Conservation (phyloP, 1,140 invertebrate species). For the Aphaenogaster ashmeadi region DNA sequence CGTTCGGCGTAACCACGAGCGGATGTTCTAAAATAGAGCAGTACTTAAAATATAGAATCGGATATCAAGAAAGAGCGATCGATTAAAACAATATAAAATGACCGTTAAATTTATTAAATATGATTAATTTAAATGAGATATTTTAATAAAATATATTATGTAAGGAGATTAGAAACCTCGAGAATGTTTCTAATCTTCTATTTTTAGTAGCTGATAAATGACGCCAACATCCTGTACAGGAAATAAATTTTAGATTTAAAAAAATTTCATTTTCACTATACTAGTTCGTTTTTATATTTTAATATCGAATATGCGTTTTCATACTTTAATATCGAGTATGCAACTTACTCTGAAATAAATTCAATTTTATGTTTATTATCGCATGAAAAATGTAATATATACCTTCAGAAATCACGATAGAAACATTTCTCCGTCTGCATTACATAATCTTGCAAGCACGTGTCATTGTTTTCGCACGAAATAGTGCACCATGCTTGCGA, state of each 20-base stretch:
- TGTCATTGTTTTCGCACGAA: slow-evolving; percentile 27
- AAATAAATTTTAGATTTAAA: neutral
- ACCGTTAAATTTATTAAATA: neutral
- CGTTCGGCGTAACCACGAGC: neutral
- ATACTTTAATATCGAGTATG: neutral
- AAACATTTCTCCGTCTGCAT: slow-evolving; percentile 21
- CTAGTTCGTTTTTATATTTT: neutral
- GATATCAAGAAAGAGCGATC: neutral
- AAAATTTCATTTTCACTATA: neutral
- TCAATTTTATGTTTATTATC: neutral
- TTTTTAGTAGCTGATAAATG: neutral
- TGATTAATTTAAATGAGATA: neutral
- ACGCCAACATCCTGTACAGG: neutral
- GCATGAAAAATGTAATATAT: neutral
- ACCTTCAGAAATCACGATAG: neutral
- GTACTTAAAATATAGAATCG: slow-evolving; percentile 28
- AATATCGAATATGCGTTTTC: neutral
- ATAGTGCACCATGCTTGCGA: neutral
- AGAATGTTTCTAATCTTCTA: neutral
- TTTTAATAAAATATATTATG: neutral
- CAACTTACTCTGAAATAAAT: neutral
- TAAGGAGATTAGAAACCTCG: neutral
- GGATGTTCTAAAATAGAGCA: slow-evolving; percentile 27
- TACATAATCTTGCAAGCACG: slow-evolving; percentile 15
- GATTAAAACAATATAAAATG: neutral